Conservation (phyloP, 2,113 vertebrate genomes). For the Camelus bactrianus region DNA sequence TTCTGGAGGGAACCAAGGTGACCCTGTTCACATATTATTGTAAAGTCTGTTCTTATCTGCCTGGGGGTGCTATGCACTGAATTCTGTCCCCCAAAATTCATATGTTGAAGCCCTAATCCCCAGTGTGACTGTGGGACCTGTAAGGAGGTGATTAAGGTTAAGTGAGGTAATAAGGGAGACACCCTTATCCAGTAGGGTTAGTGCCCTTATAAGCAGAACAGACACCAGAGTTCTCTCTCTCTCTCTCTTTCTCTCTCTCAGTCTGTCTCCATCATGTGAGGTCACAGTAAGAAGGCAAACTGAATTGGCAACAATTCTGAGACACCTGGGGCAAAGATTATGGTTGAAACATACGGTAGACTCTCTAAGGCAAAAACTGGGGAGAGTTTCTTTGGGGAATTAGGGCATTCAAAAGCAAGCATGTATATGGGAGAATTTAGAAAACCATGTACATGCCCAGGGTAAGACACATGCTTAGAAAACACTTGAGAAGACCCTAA, state of each 20-base stretch:
- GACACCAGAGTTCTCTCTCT: neutral
- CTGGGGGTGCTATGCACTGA: neutral
- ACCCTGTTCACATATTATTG: neutral
- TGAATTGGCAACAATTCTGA: neutral
- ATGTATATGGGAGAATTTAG: neutral
- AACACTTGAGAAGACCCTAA: neutral
- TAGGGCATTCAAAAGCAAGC: neutral
- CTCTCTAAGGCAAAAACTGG: neutral
- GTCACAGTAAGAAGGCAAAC: neutral
- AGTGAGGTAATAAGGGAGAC: neutral
- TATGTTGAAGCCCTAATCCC: neutral
- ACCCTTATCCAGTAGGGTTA: neutral
- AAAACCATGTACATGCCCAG: neutral
- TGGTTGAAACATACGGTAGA: neutral
- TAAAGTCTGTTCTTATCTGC: neutral
- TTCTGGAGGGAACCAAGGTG: neutral
- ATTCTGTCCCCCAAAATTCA: neutral
- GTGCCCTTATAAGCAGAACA: neutral
- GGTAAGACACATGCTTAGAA: neutral
- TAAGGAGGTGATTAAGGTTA: neutral
- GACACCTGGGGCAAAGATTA: neutral
- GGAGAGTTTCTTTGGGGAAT: constrained; percentile 22
- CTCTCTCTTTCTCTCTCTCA: neutral
- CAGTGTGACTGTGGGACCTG: neutral
- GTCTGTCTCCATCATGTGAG: neutral